Conservation (phyloP, 2,888 invertebrate genomes). For the Erebia ligea region DNA sequence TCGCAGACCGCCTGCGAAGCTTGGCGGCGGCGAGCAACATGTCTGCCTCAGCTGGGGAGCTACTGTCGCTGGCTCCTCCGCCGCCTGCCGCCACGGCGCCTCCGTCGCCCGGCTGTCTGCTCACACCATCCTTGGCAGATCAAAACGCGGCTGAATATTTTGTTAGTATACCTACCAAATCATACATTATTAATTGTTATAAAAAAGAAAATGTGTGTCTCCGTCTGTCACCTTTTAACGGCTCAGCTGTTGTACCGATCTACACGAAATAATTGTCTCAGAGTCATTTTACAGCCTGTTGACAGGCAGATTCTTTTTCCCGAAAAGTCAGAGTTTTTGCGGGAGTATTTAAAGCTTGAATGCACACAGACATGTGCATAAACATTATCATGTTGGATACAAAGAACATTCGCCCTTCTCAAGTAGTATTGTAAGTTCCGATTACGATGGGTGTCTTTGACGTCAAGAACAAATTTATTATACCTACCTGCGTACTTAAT, state of each 20-base stretch:
- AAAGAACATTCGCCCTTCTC: slow-evolving; percentile 1
- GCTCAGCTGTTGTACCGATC: not conserved
- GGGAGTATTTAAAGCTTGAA: not conserved
- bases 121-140: slow-evolving; percentile 73
- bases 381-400: not conserved
- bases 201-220: not conserved
- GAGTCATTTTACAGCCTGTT: not conserved
- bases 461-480: slow-evolving; percentile 29
- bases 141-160: slow-evolving; percentile 74
- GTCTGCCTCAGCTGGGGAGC: slow-evolving; percentile 74
- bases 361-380: not conserved
- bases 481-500: not conserved
- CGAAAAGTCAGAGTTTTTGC: not conserved
- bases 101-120: slow-evolving; percentile 74
- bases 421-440: slow-evolving; percentile 7
- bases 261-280: not conserved
- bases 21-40: slow-evolving; percentile 75
- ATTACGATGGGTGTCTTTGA: slow-evolving; percentile 30
- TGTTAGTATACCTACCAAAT: slow-evolving; percentile 57
- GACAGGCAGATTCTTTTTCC: not conserved
- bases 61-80: slow-evolving; percentile 73
- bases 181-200: no score
- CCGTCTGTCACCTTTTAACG: not conserved
- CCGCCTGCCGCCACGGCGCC: slow-evolving; percentile 77
- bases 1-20: slow-evolving; percentile 73